These are phyloP conservation scores for Aix galericulata DNA, from an alignment of 2,113 vertebrate genomes.

Conservation along the genomic window DNA sequence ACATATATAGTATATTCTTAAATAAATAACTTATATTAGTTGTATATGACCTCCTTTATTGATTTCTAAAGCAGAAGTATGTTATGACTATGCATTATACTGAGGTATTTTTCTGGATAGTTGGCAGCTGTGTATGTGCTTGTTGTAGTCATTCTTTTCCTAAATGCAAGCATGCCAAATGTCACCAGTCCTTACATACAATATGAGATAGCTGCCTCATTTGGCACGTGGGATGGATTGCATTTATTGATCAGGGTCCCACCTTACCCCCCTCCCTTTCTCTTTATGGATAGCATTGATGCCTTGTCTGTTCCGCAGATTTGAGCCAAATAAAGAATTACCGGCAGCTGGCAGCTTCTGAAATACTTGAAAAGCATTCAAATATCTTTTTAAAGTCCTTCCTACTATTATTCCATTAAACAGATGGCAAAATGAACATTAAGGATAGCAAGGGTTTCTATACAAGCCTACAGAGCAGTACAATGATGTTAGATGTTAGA, in stretches of 20 bases:
- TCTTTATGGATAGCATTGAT: background rate
- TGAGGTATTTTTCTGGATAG: background rate
- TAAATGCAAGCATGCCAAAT: background rate
- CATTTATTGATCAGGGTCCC: background rate
- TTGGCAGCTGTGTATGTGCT: background rate
- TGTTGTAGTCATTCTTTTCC: background rate
- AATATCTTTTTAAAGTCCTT: background rate
- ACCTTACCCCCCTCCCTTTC: background rate
- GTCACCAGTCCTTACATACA: background rate
- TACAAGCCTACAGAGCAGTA: background rate
- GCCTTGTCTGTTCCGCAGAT: background rate
- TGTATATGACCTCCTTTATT: background rate
- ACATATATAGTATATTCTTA: background rate
- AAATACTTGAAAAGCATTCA: background rate
- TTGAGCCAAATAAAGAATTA: background rate
- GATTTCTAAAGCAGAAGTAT: background rate
- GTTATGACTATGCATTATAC: background rate
- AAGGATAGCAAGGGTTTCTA: background rate
- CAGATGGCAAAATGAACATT: background rate
- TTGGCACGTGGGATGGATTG: background rate
- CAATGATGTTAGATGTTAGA: background rate
- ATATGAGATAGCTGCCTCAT: background rate
- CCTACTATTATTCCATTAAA: background rate
- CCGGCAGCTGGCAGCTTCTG: background rate
- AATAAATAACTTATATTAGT: background rate